Evolutionary conservation across 2,797 vertebrate species (phyloP).

Genomic region (Clangula hyemalis): DNA sequence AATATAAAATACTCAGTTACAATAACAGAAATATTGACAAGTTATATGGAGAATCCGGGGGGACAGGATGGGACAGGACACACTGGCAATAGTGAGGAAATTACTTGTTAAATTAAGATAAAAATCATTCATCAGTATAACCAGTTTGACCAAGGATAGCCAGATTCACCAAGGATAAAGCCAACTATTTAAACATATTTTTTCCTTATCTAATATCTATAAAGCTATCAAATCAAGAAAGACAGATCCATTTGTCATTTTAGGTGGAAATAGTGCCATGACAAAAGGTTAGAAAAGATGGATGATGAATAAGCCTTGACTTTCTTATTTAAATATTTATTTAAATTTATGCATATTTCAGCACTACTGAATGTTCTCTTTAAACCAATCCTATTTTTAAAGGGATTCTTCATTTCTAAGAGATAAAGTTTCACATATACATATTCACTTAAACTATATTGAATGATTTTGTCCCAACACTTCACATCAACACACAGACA

Average conservation of each 20-base stretch:
- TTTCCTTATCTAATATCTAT: background rate
- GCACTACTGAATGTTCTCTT: background rate
- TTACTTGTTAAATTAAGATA: background rate
- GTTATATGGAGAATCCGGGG: background rate
- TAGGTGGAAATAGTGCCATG: background rate
- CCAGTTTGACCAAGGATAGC: background rate
- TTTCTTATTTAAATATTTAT: background rate
- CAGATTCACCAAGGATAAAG: background rate
- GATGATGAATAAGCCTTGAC: background rate
- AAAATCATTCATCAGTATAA: background rate
- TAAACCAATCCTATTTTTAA: background rate
- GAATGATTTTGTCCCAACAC: background rate
- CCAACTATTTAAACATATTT: background rate
- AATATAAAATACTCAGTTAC: background rate
- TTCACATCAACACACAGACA: background rate
- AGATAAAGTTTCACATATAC: background rate
- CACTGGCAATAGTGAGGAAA: background rate
- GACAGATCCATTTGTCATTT: background rate
- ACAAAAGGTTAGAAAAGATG: background rate
- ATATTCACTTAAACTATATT: background rate
- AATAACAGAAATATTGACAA: background rate
- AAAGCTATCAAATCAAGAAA: background rate
- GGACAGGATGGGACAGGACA: background rate
- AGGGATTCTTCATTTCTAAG: background rate
- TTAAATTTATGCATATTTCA: background rate